A percentile compares a stretch with the other conserved stretches of the same genome.
These are phyloP conservation scores for Oxyscelio sp. DNA, from an alignment of 2,888 invertebrate species.

Conservation along the genomic window DNA sequence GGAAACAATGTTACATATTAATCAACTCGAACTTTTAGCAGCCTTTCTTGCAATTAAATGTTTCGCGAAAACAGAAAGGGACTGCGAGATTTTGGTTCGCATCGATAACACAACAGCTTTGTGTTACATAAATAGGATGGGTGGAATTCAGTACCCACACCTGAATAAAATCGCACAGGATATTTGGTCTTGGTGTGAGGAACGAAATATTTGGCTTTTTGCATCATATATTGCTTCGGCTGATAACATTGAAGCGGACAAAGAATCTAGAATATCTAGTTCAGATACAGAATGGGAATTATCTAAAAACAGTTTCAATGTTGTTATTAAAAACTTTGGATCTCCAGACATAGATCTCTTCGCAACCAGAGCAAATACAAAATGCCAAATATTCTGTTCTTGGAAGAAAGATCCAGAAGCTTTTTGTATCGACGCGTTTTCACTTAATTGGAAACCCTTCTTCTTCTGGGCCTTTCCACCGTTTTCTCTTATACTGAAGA, in stretches of 20 bases:
- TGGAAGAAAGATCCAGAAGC: too few species aligned
- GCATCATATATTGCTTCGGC: conserved; percentile 43
- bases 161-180: conserved; percentile 32
- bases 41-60: conserved; percentile 47
- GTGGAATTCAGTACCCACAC: conserved; percentile 37
- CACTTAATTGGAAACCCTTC: too few species aligned
- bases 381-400: too few species aligned
- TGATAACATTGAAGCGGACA: conserved; percentile 53
- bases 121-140: conserved; percentile 43
- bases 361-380: too few species aligned
- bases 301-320: too few species aligned
- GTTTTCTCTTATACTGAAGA: too few species aligned
- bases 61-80: conserved; percentile 30
- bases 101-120: conserved; percentile 62
- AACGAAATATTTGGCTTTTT: conserved; percentile 32
- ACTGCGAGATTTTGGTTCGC: conserved; percentile 51
- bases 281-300: conserved; percentile 49
- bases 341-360: too few species aligned
- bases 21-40: conserved; percentile 59
- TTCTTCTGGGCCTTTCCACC: too few species aligned
- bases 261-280: conserved; percentile 15
- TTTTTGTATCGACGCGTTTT: too few species aligned
- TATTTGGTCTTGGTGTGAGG: conserved; percentile 49
- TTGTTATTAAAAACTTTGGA: too few species aligned
- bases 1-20: conserved; percentile 45